A percentile compares a stretch with the other conserved stretches of the same genome.
Conservation (phyloP, 2,113 vertebrate genomes). For the Cinclus mexicanus region DNA sequence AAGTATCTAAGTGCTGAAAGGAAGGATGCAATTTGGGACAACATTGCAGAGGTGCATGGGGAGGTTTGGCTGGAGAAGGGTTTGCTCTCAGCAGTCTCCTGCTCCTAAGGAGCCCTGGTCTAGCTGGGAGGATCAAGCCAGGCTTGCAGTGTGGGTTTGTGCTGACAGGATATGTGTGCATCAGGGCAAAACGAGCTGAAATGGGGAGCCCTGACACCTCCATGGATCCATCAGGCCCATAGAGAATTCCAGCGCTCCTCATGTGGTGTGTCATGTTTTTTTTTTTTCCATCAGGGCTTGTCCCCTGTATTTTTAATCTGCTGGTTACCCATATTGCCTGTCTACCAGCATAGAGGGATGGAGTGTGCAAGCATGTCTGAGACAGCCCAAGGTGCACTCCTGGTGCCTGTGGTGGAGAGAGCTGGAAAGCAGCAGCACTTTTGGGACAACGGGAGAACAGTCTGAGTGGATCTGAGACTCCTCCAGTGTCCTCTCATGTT, state of each 20-base stretch:
- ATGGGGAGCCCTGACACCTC: accelerated
- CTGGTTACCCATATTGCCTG: neutral
- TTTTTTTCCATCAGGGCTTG: neutral
- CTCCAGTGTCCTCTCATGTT: neutral
- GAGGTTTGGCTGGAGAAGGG: neutral
- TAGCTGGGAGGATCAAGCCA: neutral
- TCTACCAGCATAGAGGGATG: accelerated
- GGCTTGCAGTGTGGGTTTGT: neutral
- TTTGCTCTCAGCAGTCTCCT: neutral
- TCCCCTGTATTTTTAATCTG: neutral
- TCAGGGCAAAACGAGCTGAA: neutral
- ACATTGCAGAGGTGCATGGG: neutral
- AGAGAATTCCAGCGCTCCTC: neutral
- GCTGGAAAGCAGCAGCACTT: neutral
- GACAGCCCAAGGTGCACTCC: neutral
- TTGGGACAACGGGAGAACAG: neutral
- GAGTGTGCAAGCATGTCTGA: neutral
- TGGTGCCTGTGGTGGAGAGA: accelerated
- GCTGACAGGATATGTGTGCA: neutral
- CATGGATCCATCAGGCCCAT: neutral
- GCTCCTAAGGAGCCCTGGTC: neutral
- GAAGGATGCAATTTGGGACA: neutral
- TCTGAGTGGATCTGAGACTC: neutral
- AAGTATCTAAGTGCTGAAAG: neutral
- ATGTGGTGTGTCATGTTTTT: accelerated